Percentiles rank a stretch among this genome's conserved stretches.
Evolutionary conservation across 2,888 invertebrate species (phyloP).

Genomic region (Crossocerus cetratus): DNA sequence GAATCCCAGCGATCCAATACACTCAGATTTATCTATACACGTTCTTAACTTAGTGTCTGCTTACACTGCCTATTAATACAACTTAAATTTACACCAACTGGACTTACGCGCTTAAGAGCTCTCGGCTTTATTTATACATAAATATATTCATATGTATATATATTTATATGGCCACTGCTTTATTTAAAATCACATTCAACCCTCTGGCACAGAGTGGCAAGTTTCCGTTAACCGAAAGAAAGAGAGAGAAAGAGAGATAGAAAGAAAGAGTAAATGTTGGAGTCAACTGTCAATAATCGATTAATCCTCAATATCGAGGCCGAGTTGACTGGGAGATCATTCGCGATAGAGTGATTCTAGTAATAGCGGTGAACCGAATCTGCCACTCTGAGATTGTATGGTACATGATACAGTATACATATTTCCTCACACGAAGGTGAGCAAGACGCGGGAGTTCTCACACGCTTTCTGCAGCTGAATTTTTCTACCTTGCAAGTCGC

Average conservation of each 20-base stretch:
- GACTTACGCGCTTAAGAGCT: conserved; percentile 37
- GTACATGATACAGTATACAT: conserved; percentile 8
- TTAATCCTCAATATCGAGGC: too few species aligned
- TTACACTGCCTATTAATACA: conserved; percentile 31
- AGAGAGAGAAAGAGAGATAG: too few species aligned
- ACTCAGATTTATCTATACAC: conserved; percentile 52
- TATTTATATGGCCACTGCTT: conserved; percentile 56
- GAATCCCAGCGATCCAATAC: conserved; percentile 42
- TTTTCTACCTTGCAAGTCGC: too few species aligned
- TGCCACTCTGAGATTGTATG: conserved; percentile 4
- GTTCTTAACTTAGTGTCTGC: conserved; percentile 29
- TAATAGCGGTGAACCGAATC: not conserved
- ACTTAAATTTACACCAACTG: conserved; percentile 53
- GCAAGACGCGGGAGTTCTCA: too few species aligned
- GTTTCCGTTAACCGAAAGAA: conserved; percentile 14
- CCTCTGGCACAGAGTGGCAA: conserved; percentile 26
- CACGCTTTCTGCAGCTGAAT: too few species aligned
- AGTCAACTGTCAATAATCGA: too few species aligned
- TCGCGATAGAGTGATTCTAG: not conserved
- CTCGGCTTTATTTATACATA: conserved; percentile 57
- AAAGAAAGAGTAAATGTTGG: conserved; percentile 3
- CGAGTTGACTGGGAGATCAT: too few species aligned
- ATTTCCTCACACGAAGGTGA: too few species aligned
- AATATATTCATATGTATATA: conserved; percentile 43
- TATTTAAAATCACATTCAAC: conserved; percentile 46